phyloP scores from a whole-genome alignment of 2,797 vertebrate species.

The Pangasius macronema region DNA sequence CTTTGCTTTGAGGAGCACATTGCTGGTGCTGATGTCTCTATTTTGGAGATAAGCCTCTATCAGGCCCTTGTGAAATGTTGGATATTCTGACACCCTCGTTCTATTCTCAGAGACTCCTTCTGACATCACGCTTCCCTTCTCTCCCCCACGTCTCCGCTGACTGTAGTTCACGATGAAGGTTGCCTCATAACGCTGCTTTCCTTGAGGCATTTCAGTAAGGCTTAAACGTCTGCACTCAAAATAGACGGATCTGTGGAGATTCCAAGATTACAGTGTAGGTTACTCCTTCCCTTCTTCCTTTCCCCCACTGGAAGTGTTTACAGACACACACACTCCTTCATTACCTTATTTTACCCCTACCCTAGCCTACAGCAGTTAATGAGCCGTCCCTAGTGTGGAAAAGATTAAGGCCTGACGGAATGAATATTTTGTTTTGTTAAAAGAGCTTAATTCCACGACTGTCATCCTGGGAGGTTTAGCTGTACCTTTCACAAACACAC shows the following conservation, averaged over 20 bases:
- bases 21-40: conserved; percentile 31
- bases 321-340: neutral
- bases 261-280: conserved; percentile 27
- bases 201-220: conserved; percentile 16
- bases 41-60: conserved; percentile 39
- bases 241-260: conserved; percentile 15
- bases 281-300: conserved; percentile 1
- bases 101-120: conserved; percentile 15
- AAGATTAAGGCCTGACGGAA: conserved; percentile 19
- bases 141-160: neutral
- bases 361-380: neutral
- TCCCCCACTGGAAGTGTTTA: neutral
- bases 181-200: conserved; percentile 24
- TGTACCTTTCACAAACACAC: neutral
- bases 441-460: conserved; percentile 6
- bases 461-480: neutral
- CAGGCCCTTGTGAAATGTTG: conserved; percentile 49
- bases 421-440: conserved; percentile 14
- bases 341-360: neutral
- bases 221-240: conserved; percentile 16
- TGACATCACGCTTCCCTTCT: conserved; percentile 20
- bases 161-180: conserved; percentile 40
- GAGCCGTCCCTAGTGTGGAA: neutral
- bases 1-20: neutral
- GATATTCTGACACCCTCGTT: conserved; percentile 28